These are phyloP conservation scores for Propithecus coquereli DNA, from an alignment of 2,113 vertebrate species.

Conservation along the genomic window DNA sequence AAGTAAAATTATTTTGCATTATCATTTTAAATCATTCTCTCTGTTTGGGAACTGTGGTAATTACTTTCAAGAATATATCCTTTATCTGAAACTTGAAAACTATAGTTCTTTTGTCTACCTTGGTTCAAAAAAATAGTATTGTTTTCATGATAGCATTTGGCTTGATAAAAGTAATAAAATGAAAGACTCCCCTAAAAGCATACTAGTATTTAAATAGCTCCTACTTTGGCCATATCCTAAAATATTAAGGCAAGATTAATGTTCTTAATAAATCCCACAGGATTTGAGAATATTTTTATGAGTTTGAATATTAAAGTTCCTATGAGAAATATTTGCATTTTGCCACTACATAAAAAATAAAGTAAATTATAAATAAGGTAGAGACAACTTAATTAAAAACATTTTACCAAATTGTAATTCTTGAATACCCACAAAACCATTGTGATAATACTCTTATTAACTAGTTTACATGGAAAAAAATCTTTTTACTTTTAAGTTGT, in stretches of 20 bases:
- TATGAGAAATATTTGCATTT: slow-evolving; percentile 44
- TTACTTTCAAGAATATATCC: slow-evolving; percentile 37
- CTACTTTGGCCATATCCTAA: not conserved
- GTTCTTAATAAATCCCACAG: not conserved
- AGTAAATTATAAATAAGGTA: slow-evolving; percentile 4
- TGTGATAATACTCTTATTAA: slow-evolving; percentile 32
- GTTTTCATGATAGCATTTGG: slow-evolving; percentile 12
- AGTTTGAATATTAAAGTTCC: not conserved
- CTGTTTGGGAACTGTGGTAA: not conserved
- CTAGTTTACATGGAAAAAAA: not conserved
- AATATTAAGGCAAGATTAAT: slow-evolving; percentile 33
- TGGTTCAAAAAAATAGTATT: not conserved
- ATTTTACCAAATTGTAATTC: not conserved
- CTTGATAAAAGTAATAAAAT: slow-evolving; percentile 8
- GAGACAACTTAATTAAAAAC: slow-evolving; percentile 26
- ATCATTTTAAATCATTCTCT: slow-evolving; percentile 18
- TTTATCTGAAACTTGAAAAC: slow-evolving; percentile 32
- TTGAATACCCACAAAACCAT: not conserved
- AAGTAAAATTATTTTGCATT: slow-evolving; percentile 29
- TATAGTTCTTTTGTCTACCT: not conserved
- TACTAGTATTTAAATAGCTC: not conserved
- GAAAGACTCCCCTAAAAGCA: not conserved
- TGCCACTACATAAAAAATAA: not conserved
- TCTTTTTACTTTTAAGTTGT: slow-evolving; percentile 38
- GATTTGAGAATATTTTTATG: slow-evolving; percentile 48